A percentile compares a stretch with the other conserved stretches of the same genome.
These are phyloP conservation scores for Oreochromis aureus DNA, from an alignment of 2,113 vertebrate genomes.

Conservation along the genomic window DNA sequence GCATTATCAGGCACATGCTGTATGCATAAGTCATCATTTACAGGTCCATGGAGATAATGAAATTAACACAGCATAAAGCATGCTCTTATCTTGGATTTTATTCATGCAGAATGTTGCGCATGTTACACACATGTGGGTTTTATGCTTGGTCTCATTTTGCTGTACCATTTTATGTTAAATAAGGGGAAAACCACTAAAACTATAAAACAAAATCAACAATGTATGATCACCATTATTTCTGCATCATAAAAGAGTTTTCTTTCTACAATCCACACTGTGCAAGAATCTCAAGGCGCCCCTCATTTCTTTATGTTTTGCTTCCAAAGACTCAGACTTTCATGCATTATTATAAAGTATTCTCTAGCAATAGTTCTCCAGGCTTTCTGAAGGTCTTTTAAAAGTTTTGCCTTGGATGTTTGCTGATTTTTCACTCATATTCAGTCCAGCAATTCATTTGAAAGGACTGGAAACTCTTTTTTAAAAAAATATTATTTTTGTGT, in stretches of 20 bases:
- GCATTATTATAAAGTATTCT: background rate
- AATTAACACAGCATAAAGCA: background rate
- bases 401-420: background rate
- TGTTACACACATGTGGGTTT: background rate
- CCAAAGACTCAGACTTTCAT: background rate
- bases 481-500: background rate
- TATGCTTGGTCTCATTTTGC: background rate
- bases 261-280: background rate
- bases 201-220: background rate
- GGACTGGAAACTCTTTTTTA: background rate
- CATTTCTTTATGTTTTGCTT: background rate
- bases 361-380: background rate
- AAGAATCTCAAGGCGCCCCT: accelerated
- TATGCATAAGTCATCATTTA: background rate
- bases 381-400: background rate
- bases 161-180: background rate
- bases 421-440: background rate
- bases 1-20: background rate
- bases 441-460: background rate
- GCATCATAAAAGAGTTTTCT: background rate
- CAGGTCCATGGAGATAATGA: background rate
- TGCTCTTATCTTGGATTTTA: background rate
- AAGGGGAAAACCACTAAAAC: background rate
- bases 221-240: background rate
- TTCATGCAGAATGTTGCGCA: background rate